Evolutionary conservation across 2,797 vertebrate species (phyloP).

Genomic region (Antrozous pallidus): DNA sequence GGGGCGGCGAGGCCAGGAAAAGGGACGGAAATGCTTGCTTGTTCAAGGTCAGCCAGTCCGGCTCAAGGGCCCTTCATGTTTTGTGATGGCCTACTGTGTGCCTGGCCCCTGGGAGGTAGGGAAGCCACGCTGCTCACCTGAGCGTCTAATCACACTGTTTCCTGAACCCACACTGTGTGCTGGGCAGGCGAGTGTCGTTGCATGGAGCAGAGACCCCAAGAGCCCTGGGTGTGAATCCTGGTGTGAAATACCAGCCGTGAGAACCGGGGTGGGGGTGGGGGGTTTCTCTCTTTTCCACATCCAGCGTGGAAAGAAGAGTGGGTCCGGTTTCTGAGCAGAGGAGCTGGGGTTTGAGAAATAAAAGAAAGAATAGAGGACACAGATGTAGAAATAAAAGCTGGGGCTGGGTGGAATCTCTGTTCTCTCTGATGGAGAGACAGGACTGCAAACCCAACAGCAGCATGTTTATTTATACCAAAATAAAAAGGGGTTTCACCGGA

Average conservation of each 20-base stretch:
- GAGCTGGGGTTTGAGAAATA: too few species aligned
- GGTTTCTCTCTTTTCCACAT: too few species aligned
- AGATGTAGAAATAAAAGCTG: too few species aligned
- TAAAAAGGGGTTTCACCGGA: too few species aligned
- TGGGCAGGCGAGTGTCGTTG: accelerated
- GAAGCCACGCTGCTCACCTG: neutral
- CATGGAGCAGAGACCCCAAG: neutral
- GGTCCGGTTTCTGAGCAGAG: too few species aligned
- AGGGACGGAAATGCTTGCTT: neutral
- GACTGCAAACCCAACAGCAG: too few species aligned
- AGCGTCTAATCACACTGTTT: accelerated
- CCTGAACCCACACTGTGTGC: neutral
- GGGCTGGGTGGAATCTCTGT: too few species aligned
- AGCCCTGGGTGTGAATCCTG: neutral
- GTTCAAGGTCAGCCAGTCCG: too few species aligned
- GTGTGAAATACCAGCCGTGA: neutral
- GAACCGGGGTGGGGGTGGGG: neutral
- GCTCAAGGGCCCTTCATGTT: neutral
- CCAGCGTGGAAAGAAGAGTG: too few species aligned
- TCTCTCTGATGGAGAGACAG: too few species aligned
- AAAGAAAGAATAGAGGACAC: too few species aligned
- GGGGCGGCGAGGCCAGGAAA: neutral
- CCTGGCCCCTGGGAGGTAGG: neutral
- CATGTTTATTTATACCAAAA: too few species aligned
- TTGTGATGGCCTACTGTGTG: neutral